phyloP scores from a whole-genome alignment of 2,113 vertebrate species.

The Corythornis vintsioides region DNA sequence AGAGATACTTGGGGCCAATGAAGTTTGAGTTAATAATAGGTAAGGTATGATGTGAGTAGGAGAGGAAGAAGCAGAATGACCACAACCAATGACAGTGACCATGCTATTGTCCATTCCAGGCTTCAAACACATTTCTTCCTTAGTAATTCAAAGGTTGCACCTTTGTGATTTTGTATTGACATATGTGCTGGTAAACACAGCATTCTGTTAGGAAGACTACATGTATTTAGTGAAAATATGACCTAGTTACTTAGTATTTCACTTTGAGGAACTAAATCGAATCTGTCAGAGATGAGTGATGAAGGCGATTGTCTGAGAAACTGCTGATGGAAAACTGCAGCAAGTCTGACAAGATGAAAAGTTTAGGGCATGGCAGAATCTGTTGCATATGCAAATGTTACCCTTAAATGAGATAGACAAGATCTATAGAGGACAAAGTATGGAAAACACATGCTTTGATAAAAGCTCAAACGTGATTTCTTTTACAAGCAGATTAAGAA shows the following conservation, averaged over 20 bases:
- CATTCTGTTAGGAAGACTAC: background rate
- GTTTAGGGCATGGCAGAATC: background rate
- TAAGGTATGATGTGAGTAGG: background rate
- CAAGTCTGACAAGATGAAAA: slow-evolving; percentile 11
- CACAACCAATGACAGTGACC: background rate
- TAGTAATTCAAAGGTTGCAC: background rate
- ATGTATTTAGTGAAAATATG: slow-evolving; percentile 26
- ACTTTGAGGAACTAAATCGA: background rate
- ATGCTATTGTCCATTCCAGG: background rate
- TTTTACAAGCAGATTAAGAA: slow-evolving; percentile 34
- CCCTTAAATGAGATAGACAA: background rate
- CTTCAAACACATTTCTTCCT: background rate
- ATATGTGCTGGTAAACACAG: background rate
- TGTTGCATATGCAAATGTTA: background rate
- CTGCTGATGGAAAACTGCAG: slow-evolving; percentile 9
- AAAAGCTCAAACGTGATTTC: background rate
- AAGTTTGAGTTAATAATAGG: background rate
- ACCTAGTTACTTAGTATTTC: background rate
- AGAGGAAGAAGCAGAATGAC: background rate
- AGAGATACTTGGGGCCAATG: background rate
- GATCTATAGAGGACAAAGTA: background rate
- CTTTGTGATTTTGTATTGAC: background rate
- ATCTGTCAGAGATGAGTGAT: background rate
- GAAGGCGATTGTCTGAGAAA: background rate
- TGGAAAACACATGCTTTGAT: slow-evolving; percentile 14